These are phyloP conservation scores for Hemicentrotus pulcherrimus DNA, from an alignment of 35 echinoderm and acorn worm genomes.

Conservation along the genomic window DNA sequence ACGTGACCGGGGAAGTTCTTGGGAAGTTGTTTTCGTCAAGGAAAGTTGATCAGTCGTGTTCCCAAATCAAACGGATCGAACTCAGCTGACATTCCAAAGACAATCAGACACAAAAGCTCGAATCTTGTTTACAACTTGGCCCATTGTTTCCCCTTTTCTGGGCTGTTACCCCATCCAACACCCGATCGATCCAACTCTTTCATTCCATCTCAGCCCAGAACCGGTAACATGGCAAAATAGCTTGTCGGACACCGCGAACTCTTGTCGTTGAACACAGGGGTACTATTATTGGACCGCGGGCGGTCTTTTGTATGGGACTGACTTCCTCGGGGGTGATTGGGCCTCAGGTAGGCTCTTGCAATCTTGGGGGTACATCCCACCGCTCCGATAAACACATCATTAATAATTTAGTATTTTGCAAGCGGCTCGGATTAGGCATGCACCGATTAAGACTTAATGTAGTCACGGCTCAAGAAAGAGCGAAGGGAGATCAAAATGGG, in stretches of 20 bases:
- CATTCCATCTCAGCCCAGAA: slow-evolving; percentile 7
- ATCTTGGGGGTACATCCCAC: slow-evolving; percentile 5
- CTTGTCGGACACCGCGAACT: neutral
- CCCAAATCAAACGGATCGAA: slow-evolving; percentile 34
- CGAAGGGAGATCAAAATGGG: slow-evolving; percentile 26
- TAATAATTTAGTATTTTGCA: slow-evolving; percentile 57
- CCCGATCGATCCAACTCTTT: slow-evolving; percentile 26
- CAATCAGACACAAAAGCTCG: slow-evolving; percentile 25
- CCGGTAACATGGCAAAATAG: slow-evolving; percentile 37
- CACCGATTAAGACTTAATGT: slow-evolving; percentile 51
- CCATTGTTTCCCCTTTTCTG: slow-evolving; percentile 51
- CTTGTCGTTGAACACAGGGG: slow-evolving; percentile 50
- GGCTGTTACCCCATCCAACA: slow-evolving; percentile 55
- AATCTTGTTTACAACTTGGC: slow-evolving; percentile 51
- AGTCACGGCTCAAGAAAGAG: slow-evolving; percentile 31
- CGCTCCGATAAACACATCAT: slow-evolving; percentile 36
- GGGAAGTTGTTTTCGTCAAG: slow-evolving; percentile 39
- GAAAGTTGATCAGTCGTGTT: neutral
- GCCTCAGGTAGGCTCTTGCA: neutral
- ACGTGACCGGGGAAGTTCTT: neutral
- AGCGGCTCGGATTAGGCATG: slow-evolving; percentile 33
- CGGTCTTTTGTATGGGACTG: slow-evolving; percentile 9
- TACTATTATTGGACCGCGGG: slow-evolving; percentile 15
- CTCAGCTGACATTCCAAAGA: slow-evolving; percentile 39
- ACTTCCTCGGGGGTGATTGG: slow-evolving; percentile 37